Evolutionary conservation across 2,888 invertebrate species (phyloP).

Genomic region (Trichopria drosophilae): DNA sequence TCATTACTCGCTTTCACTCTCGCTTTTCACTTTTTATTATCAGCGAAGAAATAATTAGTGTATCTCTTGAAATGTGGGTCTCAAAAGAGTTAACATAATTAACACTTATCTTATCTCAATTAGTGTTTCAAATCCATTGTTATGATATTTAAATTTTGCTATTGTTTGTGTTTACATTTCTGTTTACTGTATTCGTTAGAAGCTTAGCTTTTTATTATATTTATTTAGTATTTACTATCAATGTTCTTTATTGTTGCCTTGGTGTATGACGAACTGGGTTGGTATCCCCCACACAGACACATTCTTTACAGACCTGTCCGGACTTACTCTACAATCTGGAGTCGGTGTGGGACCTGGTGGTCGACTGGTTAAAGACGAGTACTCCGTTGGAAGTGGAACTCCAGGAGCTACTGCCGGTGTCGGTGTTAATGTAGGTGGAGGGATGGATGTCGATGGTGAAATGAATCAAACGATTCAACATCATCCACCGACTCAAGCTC

Average conservation of each 20-base stretch:
- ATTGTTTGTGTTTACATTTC: no score
- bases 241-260: conserved; percentile 57
- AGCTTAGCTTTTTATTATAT: no score
- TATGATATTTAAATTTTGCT: no score
- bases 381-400: conserved; percentile 71
- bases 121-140: no score
- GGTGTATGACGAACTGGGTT: conserved; percentile 57
- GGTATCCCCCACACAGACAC: conserved; percentile 58
- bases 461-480: conserved; percentile 72
- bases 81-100: no score
- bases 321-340: conserved; percentile 83
- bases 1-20: no score
- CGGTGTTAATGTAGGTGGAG: conserved; percentile 57
- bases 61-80: no score
- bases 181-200: no score
- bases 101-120: no score
- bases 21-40: no score
- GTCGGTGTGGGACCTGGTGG: conserved; percentile 64
- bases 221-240: no score
- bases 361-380: conserved; percentile 89
- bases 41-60: no score
- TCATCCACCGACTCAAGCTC: conserved; percentile 64
- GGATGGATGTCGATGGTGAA: conserved; percentile 67
- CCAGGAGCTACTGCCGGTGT: conserved; percentile 61
- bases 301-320: conserved; percentile 78